A percentile compares a stretch with the other conserved stretches of the same genome.
These are phyloP conservation scores for Anarsia innoxiella DNA, from an alignment of 2,888 invertebrate genomes.

Conservation along the genomic window DNA sequence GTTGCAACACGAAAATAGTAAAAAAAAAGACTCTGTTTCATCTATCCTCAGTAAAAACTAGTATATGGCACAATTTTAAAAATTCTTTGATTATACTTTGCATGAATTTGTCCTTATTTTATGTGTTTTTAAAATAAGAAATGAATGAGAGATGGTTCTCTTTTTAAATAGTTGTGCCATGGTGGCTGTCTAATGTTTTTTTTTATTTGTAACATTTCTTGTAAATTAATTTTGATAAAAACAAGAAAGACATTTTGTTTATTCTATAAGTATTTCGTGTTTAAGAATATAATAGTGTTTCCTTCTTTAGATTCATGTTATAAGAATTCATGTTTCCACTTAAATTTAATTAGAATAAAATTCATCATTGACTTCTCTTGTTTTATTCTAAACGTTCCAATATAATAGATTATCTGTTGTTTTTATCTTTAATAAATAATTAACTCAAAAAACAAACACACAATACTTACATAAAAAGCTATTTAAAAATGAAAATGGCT, in stretches of 20 bases:
- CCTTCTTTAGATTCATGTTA: constrained; percentile 75
- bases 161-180: constrained; percentile 46
- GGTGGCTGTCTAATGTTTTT: constrained; percentile 29
- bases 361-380: constrained; percentile 60
- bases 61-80: constrained; percentile 38
- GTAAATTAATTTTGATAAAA: constrained; percentile 40
- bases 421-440: not conserved
- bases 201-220: constrained; percentile 10
- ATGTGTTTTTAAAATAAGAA: constrained; percentile 24
- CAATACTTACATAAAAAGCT: not conserved
- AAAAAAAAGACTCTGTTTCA: no score
- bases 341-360: constrained; percentile 73
- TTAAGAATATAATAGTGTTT: constrained; percentile 72
- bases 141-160: constrained; percentile 33
- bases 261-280: constrained; percentile 71
- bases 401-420: not conserved
- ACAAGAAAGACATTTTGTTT: constrained; percentile 71
- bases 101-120: constrained; percentile 28
- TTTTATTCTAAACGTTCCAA: constrained; percentile 38
- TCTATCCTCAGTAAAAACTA: constrained; percentile 28
- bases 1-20: no score
- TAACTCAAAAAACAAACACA: not conserved
- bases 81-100: constrained; percentile 33
- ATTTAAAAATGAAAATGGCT: no score
- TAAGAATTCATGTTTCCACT: constrained; percentile 75